Evolutionary conservation across 2,113 vertebrate species (phyloP).

Genomic region (Eublepharis macularius): DNA sequence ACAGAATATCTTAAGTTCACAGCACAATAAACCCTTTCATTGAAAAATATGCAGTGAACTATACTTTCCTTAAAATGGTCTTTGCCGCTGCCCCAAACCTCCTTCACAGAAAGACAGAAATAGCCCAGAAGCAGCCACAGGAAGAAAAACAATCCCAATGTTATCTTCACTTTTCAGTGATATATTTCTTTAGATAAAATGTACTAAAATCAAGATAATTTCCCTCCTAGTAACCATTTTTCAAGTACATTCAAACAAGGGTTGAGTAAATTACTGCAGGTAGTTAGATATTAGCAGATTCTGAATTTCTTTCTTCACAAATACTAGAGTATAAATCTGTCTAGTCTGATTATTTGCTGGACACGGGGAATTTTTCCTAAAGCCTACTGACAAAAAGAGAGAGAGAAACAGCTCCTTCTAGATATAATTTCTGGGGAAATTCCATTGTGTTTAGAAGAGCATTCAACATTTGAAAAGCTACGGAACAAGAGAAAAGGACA

Average conservation of each 20-base stretch:
- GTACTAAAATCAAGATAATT: slow-evolving; percentile 1
- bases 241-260: not conserved
- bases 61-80: not conserved
- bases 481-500: not conserved
- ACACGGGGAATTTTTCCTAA: not conserved
- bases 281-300: not conserved
- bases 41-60: not conserved
- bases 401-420: not conserved
- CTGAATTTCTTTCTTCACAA: not conserved
- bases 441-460: not conserved
- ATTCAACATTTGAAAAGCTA: not conserved
- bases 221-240: not conserved
- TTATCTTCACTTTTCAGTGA: not conserved
- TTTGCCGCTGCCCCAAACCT: not conserved
- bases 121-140: not conserved
- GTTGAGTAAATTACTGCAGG: not conserved
- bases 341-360: not conserved
- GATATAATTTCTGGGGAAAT: not conserved
- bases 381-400: not conserved
- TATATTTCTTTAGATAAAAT: not conserved
- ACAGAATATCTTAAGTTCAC: not conserved
- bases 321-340: not conserved
- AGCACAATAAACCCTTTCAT: not conserved
- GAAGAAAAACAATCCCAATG: not conserved
- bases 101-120: not conserved